phyloP scores from a whole-genome alignment of 2,797 vertebrate species.

The Sebastes nivosus region DNA sequence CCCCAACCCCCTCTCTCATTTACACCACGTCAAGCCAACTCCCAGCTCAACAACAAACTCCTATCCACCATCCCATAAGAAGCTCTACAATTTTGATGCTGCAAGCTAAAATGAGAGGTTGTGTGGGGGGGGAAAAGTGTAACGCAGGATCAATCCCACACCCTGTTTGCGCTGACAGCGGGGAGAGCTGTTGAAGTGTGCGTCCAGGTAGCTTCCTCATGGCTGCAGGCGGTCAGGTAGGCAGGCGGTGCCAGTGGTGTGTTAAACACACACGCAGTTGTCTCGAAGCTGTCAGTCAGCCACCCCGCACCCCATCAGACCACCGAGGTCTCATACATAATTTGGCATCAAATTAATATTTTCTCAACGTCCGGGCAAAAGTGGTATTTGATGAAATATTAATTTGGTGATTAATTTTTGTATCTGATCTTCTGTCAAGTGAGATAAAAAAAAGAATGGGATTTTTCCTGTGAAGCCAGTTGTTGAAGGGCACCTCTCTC shows the following conservation, averaged over 20 bases:
- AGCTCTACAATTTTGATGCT: constrained; percentile 70
- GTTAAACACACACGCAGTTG: constrained; percentile 67
- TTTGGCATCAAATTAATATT: constrained; percentile 78
- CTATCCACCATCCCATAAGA: constrained; percentile 59
- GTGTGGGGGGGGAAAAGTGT: constrained; percentile 41
- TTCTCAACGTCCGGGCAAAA: constrained; percentile 65
- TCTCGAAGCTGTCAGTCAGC: constrained; percentile 70
- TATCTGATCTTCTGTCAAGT: constrained; percentile 76
- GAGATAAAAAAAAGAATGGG: constrained; percentile 54
- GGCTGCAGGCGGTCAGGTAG: constrained; percentile 74
- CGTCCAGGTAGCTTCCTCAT: constrained; percentile 67
- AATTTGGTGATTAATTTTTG: constrained; percentile 76
- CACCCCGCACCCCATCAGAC: constrained; percentile 54
- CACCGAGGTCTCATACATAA: constrained; percentile 77
- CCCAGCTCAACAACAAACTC: constrained; percentile 69
- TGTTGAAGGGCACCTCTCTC: constrained; percentile 71
- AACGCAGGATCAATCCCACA: constrained; percentile 67
- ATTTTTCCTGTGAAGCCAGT: constrained; percentile 61
- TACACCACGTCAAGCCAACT: constrained; percentile 79
- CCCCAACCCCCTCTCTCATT: constrained; percentile 64
- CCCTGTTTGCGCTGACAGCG: constrained; percentile 71
- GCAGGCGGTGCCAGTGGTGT: constrained; percentile 64
- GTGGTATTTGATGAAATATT: constrained; percentile 81
- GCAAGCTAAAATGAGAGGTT: constrained; percentile 60
- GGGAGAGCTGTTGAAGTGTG: constrained; percentile 61